Percentiles rank a stretch among this genome's conserved stretches.
phyloP scores from a whole-genome alignment of 2,888 invertebrate genomes.

The Euspilapteryx auroguttella region DNA sequence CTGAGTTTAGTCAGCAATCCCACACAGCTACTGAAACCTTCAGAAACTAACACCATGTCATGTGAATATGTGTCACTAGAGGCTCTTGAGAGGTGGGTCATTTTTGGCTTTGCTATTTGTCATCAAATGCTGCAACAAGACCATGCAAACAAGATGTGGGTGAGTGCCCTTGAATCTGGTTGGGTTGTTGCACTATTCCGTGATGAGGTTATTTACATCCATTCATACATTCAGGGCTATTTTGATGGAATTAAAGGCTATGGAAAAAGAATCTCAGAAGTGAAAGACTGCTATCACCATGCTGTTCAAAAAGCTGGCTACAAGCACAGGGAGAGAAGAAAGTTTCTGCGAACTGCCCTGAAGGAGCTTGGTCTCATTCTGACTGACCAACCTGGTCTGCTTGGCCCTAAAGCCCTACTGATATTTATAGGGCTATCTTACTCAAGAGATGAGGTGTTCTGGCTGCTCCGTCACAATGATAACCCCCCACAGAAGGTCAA shows the following conservation, averaged over 20 bases:
- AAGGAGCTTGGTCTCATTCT: conserved; percentile 94
- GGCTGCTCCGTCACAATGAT: conserved; percentile 95
- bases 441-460: conserved; percentile 95
- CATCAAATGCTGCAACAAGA: conserved; percentile 86
- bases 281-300: conserved; percentile 91
- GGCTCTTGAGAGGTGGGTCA: conserved; percentile 95
- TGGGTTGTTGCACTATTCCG: conserved; percentile 95
- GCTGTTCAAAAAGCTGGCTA: conserved; percentile 90
- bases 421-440: conserved; percentile 96
- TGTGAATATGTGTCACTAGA: conserved; percentile 97
- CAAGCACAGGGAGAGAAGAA: conserved; percentile 92
- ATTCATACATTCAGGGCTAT: conserved; percentile 88
- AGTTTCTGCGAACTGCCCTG: conserved; percentile 92
- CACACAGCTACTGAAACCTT: conserved; percentile 90
- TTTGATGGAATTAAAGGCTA: conserved; percentile 96
- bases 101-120: conserved; percentile 90
- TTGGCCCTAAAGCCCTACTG: conserved; percentile 96
- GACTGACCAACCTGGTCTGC: conserved; percentile 95
- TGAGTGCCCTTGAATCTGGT: conserved; percentile 86
- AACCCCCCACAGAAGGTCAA: conserved; percentile 92
- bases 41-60: conserved; percentile 94
- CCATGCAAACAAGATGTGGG: conserved; percentile 87
- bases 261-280: conserved; percentile 88
- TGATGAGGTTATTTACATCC: conserved; percentile 96
- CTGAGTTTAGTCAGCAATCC: conserved; percentile 94